Conservation (phyloP, 1,140 invertebrate species). For the Ostrea edulis region DNA sequence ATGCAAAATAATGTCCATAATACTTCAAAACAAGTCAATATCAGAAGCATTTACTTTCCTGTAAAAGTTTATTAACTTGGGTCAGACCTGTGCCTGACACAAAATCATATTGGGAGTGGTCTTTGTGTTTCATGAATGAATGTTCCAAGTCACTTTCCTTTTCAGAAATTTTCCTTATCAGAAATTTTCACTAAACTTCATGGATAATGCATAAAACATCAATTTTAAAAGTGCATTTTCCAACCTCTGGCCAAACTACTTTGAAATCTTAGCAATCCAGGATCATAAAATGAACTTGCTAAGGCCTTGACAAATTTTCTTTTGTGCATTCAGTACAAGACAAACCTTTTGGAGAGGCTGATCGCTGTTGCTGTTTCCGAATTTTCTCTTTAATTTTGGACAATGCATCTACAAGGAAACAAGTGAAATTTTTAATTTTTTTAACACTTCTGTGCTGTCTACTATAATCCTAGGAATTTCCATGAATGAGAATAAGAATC, state of each 20-base stretch:
- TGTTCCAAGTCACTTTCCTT: no score
- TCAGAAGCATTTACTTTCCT: background rate
- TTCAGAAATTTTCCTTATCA: no score
- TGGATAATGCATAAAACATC: no score
- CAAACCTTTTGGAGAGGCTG: constrained; percentile 47
- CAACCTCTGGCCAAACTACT: no score
- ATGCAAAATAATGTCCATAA: background rate
- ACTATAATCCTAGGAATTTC: background rate
- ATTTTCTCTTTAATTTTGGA: constrained; percentile 71
- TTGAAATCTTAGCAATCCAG: no score
- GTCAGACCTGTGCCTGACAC: background rate
- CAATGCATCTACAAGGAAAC: constrained; percentile 63
- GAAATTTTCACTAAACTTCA: no score
- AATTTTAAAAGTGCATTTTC: no score
- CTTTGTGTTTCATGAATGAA: background rate
- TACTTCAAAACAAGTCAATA: background rate
- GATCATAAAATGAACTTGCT: no score
- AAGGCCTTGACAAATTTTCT: no score
- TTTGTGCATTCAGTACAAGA: background rate
- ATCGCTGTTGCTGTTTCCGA: constrained; percentile 61
- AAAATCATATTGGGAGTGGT: background rate
- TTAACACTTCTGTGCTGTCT: background rate
- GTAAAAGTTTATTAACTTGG: background rate
- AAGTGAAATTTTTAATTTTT: background rate
- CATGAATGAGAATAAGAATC: background rate